Conservation (phyloP, 2,797 vertebrate species). For the Onychomys torridus region DNA sequence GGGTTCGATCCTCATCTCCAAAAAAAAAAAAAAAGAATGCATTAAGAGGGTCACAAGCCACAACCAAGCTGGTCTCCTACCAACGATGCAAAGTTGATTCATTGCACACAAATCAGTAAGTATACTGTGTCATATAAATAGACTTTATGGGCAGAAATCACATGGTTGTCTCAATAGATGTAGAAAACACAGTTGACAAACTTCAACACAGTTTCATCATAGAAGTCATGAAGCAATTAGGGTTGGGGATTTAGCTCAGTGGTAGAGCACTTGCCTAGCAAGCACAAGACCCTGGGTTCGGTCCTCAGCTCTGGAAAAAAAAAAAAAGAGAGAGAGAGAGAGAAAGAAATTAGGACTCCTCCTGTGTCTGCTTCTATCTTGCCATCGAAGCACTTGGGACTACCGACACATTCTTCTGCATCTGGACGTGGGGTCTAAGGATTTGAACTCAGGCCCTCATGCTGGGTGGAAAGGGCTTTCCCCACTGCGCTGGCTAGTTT, state of each 20-base stretch:
- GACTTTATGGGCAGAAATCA: background rate
- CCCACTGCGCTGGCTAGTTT: background rate
- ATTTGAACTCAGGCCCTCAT: background rate
- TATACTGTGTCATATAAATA: background rate
- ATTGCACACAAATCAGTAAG: background rate
- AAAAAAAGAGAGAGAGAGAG: no score
- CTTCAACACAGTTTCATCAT: background rate
- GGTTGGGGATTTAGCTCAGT: no score
- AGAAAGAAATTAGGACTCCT: background rate
- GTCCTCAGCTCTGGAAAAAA: no score
- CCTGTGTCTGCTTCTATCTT: background rate
- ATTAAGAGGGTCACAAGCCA: background rate
- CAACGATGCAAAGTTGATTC: background rate
- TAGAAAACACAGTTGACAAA: background rate
- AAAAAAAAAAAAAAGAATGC: no score
- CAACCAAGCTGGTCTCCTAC: background rate
- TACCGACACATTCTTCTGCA: background rate
- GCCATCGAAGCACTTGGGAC: background rate
- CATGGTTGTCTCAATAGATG: background rate
- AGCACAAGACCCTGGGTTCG: no score
- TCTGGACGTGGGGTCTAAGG: background rate
- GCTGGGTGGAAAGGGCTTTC: background rate
- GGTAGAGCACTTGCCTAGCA: no score
- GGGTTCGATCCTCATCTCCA: no score
- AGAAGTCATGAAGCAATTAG: background rate